These are phyloP conservation scores for Actinostola sp. DNA, from an alignment of 92 coral and sea anemone species.

Conservation along the genomic window DNA sequence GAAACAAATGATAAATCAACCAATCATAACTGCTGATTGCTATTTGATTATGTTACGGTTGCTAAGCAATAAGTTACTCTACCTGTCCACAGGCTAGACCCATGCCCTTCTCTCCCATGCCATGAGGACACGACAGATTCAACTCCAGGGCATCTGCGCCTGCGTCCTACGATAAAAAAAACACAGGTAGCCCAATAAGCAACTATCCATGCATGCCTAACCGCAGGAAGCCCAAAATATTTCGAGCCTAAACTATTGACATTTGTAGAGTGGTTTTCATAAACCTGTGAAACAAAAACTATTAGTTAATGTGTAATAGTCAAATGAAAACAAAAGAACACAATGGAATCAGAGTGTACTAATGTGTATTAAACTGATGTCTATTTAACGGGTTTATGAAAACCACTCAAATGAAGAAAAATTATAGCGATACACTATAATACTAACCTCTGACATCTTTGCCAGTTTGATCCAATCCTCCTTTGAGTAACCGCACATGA, in stretches of 20 bases:
- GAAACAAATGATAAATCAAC: neutral
- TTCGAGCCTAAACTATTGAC: too few species aligned
- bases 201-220: too few species aligned
- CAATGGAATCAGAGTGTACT: too few species aligned
- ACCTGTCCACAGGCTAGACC: constrained; percentile 99
- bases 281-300: too few species aligned
- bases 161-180: constrained; percentile 55
- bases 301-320: too few species aligned
- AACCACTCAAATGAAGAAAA: neutral
- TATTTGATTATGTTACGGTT: neutral
- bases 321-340: too few species aligned
- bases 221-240: too few species aligned
- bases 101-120: constrained; percentile 99
- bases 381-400: too few species aligned
- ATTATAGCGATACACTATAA: neutral
- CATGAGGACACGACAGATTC: constrained; percentile 97
- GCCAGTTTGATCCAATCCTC: constrained; percentile 96
- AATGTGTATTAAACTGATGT: neutral
- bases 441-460: constrained; percentile 84
- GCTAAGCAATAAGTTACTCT: neutral
- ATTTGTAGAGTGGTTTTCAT: too few species aligned
- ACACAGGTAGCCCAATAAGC: neutral
- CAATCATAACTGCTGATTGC: neutral
- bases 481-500: constrained; percentile 94
- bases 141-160: constrained; percentile 98